Evolutionary conservation across 2,888 invertebrate species (phyloP), one percentile per base, ranked within the genome.

Genomic region (Rotaria sp.): DNA sequence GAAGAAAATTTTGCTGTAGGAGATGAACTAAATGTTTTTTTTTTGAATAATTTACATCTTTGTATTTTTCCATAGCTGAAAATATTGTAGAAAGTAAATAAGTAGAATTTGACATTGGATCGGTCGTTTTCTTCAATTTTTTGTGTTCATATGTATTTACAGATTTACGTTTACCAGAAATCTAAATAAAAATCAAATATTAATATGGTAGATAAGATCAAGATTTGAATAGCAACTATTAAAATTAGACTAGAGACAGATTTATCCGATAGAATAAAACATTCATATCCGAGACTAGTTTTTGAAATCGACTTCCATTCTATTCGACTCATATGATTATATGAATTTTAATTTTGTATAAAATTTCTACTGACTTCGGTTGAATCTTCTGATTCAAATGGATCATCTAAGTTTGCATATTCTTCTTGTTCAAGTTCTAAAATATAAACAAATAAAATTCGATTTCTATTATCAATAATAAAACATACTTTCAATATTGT

Each of bases 51-150:
- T 21, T 15, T 67, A 92, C 92, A 92, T 99, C 99, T 92, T 98
- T 98, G 92, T 99, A 98, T 91, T 99, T 99, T 92, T 99, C 99
- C 97, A 99, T 98, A 21, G 97, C 97, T 85, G 95, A 41, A 13
- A 87, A 74, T 57, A 87, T 86, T 84, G 85, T 87, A 26, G 74
- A 84, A 45, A 84, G 30, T 4, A 86, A 41, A 50, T 86, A 86
- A 15, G 75, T 84, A 15, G 45, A 55, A 48, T 80, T 80, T 38
- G 86, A 85, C 24, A 84, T 84, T 21, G 67, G 67, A 45, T 86
- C 84, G 91, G 98, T 98, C 92, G 97, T 97, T 91, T 94, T 87
- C 88, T 90, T 96, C 91, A 96, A 97, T 92, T 97, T 97, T 90
- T 97, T 97, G 93, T 97, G 97, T 92, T 96, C 97, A 59, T 96